A percentile compares a stretch with the other conserved stretches of the same genome.
Conservation (phyloP, 2,113 vertebrate species). For the Cyanoramphus novaezelandiae region DNA sequence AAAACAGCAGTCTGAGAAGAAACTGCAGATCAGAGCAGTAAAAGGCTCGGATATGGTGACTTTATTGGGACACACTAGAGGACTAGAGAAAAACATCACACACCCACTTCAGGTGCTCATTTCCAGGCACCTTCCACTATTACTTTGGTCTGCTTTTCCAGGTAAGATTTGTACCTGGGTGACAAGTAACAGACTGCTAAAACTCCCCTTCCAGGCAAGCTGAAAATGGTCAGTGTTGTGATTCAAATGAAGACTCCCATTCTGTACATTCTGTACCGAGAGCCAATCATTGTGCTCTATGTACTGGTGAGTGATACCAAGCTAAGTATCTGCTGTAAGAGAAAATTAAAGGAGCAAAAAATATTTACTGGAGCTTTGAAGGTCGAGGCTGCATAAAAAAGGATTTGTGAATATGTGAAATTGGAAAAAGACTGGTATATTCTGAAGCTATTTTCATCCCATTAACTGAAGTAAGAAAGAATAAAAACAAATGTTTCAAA, state of each 20-base stretch:
- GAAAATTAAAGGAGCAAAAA: constrained; percentile 70
- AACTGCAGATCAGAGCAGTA: neutral
- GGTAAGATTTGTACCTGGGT: neutral
- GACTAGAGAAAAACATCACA: neutral
- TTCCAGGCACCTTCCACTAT: neutral
- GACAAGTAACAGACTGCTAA: neutral
- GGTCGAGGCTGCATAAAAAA: constrained; percentile 72
- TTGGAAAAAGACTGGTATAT: constrained; percentile 67
- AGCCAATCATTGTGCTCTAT: neutral
- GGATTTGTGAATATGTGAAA: constrained; percentile 63
- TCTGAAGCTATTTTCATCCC: constrained; percentile 74
- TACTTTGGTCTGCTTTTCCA: neutral
- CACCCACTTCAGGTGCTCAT: neutral
- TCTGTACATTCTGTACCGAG: neutral
- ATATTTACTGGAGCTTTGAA: constrained; percentile 59
- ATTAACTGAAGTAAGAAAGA: constrained; percentile 76
- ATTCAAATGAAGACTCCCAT: neutral
- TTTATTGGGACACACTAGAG: neutral
- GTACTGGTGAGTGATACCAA: constrained; percentile 13
- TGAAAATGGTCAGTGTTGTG: neutral
- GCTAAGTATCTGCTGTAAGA: constrained; percentile 25
- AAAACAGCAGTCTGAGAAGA: neutral
- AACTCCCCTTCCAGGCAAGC: neutral
- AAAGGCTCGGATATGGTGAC: neutral
- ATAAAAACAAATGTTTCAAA: constrained; percentile 70